phyloP scores from a whole-genome alignment of 2,888 invertebrate species.

The Cosmia pyralina region DNA sequence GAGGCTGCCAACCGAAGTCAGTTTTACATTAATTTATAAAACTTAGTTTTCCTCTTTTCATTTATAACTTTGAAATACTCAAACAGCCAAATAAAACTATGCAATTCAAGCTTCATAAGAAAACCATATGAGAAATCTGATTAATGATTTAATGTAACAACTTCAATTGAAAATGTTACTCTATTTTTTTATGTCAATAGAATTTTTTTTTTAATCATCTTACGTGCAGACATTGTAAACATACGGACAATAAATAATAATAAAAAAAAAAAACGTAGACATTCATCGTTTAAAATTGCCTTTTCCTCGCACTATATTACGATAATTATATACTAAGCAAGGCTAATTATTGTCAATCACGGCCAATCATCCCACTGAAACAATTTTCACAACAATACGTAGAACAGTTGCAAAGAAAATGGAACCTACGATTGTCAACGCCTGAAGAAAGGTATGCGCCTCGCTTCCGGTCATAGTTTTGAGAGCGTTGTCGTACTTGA shows the following conservation, averaged over 20 bases:
- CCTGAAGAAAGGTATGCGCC: slow-evolving; percentile 85
- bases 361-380: background rate
- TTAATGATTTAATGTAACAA: background rate
- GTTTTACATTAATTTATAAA: background rate
- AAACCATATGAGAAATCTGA: background rate
- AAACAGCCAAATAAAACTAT: background rate
- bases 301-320: background rate
- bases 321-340: background rate
- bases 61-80: background rate
- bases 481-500: slow-evolving; percentile 75
- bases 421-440: slow-evolving; percentile 72
- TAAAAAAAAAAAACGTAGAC: no score
- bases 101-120: background rate
- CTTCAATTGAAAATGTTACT: no score
- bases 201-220: no score
- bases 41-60: no score
- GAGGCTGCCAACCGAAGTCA: slow-evolving; percentile 61
- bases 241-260: no score
- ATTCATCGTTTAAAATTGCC: background rate
- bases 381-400: background rate
- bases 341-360: background rate
- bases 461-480: slow-evolving; percentile 87
- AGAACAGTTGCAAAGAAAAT: slow-evolving; percentile 31
- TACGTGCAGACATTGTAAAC: no score
- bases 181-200: no score